These are phyloP conservation scores for Eupeodes latifasciatus DNA, from an alignment of 2,888 invertebrate species.

Conservation along the genomic window DNA sequence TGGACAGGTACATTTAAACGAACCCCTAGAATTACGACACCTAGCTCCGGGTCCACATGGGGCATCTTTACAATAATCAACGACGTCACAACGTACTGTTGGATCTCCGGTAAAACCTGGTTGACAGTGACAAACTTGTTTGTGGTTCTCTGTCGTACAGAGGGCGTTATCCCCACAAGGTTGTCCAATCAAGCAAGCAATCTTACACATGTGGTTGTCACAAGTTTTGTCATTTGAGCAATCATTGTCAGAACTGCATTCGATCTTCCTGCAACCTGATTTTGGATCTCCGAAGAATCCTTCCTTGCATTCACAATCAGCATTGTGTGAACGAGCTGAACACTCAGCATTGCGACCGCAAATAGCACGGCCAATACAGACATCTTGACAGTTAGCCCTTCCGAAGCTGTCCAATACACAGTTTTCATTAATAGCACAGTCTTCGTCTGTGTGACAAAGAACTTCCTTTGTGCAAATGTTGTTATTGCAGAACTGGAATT, in stretches of 20 bases:
- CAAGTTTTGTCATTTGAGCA: slow-evolving; percentile 94
- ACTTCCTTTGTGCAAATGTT: slow-evolving; percentile 93
- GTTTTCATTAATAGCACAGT: slow-evolving; percentile 90
- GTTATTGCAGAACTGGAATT: slow-evolving; percentile 93
- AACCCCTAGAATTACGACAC: slow-evolving; percentile 92
- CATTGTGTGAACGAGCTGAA: slow-evolving; percentile 88
- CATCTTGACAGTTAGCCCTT: slow-evolving; percentile 90
- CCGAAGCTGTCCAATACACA: slow-evolving; percentile 89
- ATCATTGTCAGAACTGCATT: slow-evolving; percentile 89
- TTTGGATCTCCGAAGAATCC: slow-evolving; percentile 93
- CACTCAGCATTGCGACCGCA: slow-evolving; percentile 95
- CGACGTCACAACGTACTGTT: slow-evolving; percentile 88
- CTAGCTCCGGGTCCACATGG: slow-evolving; percentile 92
- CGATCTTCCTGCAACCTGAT: slow-evolving; percentile 91
- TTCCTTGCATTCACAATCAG: slow-evolving; percentile 90
- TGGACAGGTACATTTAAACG: slow-evolving; percentile 92
- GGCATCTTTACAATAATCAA: slow-evolving; percentile 91
- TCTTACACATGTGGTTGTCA: slow-evolving; percentile 92
- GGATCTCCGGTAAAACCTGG: slow-evolving; percentile 95
- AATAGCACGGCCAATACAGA: slow-evolving; percentile 89
- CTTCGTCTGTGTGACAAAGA: slow-evolving; percentile 89
- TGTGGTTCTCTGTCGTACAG: slow-evolving; percentile 93
- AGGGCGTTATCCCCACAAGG: slow-evolving; percentile 93
- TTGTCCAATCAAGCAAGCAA: slow-evolving; percentile 92
- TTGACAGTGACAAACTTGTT: slow-evolving; percentile 92